Evolutionary conservation across 2,797 vertebrate genomes (phyloP).

Genomic region (Gorsachius magnificus): DNA sequence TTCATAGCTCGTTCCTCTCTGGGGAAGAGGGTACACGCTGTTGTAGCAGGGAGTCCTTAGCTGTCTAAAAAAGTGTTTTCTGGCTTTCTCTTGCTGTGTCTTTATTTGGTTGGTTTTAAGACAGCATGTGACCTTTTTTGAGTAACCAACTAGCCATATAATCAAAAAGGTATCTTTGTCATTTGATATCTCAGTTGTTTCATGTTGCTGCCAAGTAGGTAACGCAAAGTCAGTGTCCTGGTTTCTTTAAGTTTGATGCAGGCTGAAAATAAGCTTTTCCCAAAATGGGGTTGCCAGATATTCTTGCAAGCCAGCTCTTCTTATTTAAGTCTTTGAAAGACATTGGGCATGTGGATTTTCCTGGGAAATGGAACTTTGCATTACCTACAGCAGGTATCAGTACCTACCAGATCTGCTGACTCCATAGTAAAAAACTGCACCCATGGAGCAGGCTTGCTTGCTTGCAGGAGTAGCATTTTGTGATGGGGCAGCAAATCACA

Average conservation of each 20-base stretch:
- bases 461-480: neutral
- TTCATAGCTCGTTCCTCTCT: neutral
- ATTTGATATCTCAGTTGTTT: neutral
- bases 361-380: neutral
- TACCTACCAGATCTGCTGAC: neutral
- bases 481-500: fast-evolving
- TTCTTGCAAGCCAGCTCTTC: neutral
- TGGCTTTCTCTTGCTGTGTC: neutral
- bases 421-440: neutral
- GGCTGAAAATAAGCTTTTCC: neutral
- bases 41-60: neutral
- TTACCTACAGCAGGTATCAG: neutral
- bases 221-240: neutral
- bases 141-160: neutral
- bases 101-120: neutral
- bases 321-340: neutral
- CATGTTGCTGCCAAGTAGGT: neutral
- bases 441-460: fast-evolving
- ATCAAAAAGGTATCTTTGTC: neutral
- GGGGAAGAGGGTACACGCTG: fast-evolving
- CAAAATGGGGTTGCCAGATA: neutral
- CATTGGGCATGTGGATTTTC: neutral
- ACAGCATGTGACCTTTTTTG: neutral
- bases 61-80: neutral
- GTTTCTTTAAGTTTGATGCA: neutral